Evolutionary conservation across 2,113 vertebrate genomes (phyloP).

Genomic region (Pluvianellus socialis): DNA sequence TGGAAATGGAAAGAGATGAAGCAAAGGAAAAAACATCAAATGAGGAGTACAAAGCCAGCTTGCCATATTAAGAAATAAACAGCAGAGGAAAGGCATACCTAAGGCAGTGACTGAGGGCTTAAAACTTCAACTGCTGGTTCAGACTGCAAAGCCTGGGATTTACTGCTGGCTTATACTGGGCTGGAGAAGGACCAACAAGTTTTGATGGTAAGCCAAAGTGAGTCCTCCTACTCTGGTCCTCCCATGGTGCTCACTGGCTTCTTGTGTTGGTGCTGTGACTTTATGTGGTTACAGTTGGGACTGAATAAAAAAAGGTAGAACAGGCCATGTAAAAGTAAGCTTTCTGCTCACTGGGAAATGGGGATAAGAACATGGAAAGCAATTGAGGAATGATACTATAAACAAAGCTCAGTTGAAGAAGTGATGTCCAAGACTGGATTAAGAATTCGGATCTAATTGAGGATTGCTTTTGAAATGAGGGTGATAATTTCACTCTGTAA

Average conservation of each 20-base stretch:
- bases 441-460: neutral
- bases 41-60: neutral
- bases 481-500: neutral
- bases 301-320: neutral
- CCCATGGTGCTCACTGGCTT: neutral
- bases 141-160: neutral
- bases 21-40: neutral
- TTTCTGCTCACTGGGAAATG: neutral
- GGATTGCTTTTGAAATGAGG: neutral
- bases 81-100: neutral
- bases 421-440: neutral
- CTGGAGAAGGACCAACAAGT: neutral
- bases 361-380: neutral
- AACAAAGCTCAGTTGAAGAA: neutral
- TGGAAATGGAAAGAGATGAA: slow-evolving; percentile 12
- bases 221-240: neutral
- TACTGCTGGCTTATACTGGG: neutral
- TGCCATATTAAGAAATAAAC: neutral
- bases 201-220: neutral
- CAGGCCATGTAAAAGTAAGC: neutral
- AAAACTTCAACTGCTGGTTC: neutral
- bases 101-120: neutral
- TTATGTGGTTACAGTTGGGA: neutral
- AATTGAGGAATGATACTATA: neutral
- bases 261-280: neutral